These are phyloP conservation scores for Vesta saturnalis DNA, from an alignment of 2,888 invertebrate genomes.

Conservation along the genomic window DNA sequence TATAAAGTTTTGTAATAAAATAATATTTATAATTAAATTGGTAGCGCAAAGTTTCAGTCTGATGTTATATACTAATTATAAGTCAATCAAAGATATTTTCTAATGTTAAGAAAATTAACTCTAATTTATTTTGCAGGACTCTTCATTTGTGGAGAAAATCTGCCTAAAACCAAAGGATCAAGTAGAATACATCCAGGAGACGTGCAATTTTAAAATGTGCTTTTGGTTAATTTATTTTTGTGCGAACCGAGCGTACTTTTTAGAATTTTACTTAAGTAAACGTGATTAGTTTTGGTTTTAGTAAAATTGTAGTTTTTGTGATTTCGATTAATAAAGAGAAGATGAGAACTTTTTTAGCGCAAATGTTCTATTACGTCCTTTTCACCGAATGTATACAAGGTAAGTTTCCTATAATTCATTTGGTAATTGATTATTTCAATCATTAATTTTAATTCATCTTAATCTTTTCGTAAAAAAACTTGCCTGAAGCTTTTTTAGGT, in stretches of 20 bases:
- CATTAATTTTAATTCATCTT: not conserved
- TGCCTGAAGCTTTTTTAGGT: too few relatives aligned
- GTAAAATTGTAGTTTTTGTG: not conserved
- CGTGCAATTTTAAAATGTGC: too few relatives aligned
- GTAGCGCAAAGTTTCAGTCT: not conserved
- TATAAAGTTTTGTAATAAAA: not conserved
- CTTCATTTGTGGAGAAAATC: constrained; percentile 6
- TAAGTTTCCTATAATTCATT: constrained; percentile 14
- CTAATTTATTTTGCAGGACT: constrained; percentile 20
- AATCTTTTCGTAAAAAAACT: too few relatives aligned
- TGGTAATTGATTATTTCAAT: not conserved
- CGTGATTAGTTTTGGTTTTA: too few relatives aligned
- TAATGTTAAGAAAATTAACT: not conserved
- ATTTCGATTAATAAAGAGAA: not conserved
- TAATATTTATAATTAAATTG: not conserved
- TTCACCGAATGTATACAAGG: constrained; percentile 34
- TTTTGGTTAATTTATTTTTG: too few relatives aligned
- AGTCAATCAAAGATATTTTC: constrained; percentile 10
- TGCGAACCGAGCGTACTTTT: too few relatives aligned
- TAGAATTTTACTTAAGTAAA: too few relatives aligned
- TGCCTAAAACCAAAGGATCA: too few relatives aligned
- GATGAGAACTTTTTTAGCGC: constrained; percentile 36
- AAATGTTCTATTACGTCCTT: constrained; percentile 34
- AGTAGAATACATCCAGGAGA: too few relatives aligned
- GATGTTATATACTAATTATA: not conserved